A percentile compares a stretch with the other conserved stretches of the same genome.
These are phyloP conservation scores for Rhinopomastus cyanomelas DNA, from an alignment of 2,113 vertebrate genomes.

Conservation along the genomic window DNA sequence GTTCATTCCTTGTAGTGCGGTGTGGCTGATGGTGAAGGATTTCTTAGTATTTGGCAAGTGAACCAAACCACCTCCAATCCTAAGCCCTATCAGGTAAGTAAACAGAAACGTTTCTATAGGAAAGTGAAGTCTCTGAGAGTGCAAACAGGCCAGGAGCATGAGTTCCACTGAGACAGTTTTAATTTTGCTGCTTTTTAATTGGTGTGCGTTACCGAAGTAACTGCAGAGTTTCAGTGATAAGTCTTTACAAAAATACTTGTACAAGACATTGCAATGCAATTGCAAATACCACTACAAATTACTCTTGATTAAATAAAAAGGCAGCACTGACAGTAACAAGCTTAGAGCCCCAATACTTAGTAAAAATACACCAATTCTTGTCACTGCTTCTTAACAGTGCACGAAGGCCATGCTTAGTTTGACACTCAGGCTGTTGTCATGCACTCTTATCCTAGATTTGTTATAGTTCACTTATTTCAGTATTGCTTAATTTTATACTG, in stretches of 20 bases:
- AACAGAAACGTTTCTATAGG: neutral
- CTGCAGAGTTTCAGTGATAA: neutral
- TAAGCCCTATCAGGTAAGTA: slow-evolving; percentile 95
- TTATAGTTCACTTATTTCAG: neutral
- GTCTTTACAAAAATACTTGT: neutral
- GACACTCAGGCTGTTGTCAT: neutral
- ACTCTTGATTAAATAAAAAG: neutral
- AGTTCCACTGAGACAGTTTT: neutral
- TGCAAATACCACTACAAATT: neutral
- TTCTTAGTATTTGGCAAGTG: slow-evolving; percentile 98
- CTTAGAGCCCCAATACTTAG: neutral
- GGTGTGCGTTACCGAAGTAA: neutral
- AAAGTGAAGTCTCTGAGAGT: neutral
- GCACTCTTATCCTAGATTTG: neutral
- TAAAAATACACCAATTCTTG: neutral
- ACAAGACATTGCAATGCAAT: neutral
- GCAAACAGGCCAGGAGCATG: neutral
- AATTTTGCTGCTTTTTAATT: neutral
- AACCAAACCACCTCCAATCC: slow-evolving; percentile 95
- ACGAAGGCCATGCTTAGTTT: neutral
- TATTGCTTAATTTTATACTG: neutral
- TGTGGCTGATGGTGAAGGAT: slow-evolving; percentile 96
- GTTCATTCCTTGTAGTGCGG: slow-evolving; percentile 83
- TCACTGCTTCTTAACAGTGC: neutral
- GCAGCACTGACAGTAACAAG: neutral